phyloP scores from a whole-genome alignment of 2,888 invertebrate genomes.

The Pachliopta kotzebuea region DNA sequence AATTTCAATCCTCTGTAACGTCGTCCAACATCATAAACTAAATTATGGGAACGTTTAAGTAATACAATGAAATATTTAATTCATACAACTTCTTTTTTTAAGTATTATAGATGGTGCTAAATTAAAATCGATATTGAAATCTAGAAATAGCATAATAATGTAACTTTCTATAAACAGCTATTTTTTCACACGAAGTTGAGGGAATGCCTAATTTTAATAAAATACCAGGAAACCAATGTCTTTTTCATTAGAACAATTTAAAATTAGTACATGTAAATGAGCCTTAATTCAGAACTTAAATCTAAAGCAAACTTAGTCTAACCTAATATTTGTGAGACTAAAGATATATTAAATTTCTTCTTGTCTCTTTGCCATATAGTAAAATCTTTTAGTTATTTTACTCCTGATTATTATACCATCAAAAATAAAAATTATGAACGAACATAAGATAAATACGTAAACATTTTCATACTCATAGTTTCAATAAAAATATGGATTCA shows the following conservation, averaged over 20 bases:
- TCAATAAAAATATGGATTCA: background rate
- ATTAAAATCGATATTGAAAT: background rate
- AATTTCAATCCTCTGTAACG: constrained; percentile 21
- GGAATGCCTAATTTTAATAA: no score
- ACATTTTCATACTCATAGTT: background rate
- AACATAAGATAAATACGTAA: no score
- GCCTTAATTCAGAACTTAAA: no score
- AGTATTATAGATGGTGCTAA: background rate
- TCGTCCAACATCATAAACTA: constrained; percentile 3
- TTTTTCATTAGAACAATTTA: no score
- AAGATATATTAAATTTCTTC: background rate
- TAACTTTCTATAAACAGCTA: no score
- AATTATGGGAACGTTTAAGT: constrained; percentile 3
- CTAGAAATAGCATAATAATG: background rate
- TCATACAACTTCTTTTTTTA: background rate
- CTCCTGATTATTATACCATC: no score
- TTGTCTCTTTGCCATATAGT: no score
- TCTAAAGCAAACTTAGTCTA: background rate
- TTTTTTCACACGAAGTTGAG: no score
- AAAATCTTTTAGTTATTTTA: no score
- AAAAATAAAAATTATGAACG: no score
- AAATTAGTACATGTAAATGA: no score
- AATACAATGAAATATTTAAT: background rate
- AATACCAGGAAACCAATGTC: no score
- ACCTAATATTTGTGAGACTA: background rate